Base-by-base conservation (phyloP, 2,113 vertebrate species). In the Microtus montanus region DNA sequence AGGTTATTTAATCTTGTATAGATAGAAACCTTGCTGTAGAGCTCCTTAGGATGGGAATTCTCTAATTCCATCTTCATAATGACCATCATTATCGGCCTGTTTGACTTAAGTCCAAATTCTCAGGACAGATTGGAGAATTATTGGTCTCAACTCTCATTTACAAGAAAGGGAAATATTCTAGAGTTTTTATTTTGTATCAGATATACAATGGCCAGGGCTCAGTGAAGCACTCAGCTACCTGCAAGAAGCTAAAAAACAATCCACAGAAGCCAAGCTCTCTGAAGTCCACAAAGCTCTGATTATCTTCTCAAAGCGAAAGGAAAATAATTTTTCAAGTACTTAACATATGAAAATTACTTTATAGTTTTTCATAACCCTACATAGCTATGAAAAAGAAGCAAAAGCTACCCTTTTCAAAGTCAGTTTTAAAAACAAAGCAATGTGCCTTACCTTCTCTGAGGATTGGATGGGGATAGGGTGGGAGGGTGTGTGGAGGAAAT, bases 291-390 rank as follows among this genome's bases (percentile, higher is more conserved):
- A 61, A 47, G 12, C 75, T 58, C 28, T 49, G 89, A 30, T 52
- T 52, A 89, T 82, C 30, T 92, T 52, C 14, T 47, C 33, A 85
- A 7, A 91, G 64, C 93, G 26, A 85, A 97, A 89, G 61, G 87
- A 73, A 77, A 93, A 86, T 0, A 73, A 14, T 15, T 54, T 82
- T 85, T 90, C 70, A 20, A 26, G 64, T 66, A 83, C 63, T 95
- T 94, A 96, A 95, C 17, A 95, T 73, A 92, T 47, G 3, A 95
- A 93, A 75, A 80, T 79, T 28, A 94, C n/a, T 80, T 92, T 86
- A 87, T 22, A 87, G 94, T 73, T 97, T 90, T 92, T 91, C 75
- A 91, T 64, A 92, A 93, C 79, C 41, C 28, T 93, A 93, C 78
- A 33, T 44, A 90, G 11, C 70, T 95, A 85, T 87, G 41, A 71